Percentiles rank a stretch among this genome's conserved stretches.
phyloP scores from a whole-genome alignment of 2,113 vertebrate species.

The Todiramphus chloris region DNA sequence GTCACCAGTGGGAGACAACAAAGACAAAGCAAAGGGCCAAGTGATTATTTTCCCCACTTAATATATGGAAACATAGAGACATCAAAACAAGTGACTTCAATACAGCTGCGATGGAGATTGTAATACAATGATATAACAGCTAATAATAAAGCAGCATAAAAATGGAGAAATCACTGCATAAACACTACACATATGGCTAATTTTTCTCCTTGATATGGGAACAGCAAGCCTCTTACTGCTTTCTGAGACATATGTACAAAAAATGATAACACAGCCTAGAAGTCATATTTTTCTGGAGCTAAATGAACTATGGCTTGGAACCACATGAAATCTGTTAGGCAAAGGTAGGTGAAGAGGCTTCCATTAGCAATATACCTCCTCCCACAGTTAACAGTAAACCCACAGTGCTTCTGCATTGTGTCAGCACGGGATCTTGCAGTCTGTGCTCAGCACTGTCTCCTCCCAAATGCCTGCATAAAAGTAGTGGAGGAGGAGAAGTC shows the following conservation, averaged over 20 bases:
- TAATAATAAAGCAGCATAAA: background rate
- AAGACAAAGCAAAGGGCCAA: background rate
- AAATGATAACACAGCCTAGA: background rate
- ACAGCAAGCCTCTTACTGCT: background rate
- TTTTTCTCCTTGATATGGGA: background rate
- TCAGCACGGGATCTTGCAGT: background rate
- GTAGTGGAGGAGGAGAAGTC: background rate
- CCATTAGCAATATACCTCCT: background rate
- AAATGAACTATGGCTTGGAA: background rate
- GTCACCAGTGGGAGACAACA: background rate
- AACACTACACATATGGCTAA: background rate
- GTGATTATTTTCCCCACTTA: background rate
- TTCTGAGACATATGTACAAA: background rate
- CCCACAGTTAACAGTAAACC: background rate
- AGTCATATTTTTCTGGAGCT: background rate
- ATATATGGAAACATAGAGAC: background rate
- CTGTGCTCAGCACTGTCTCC: background rate
- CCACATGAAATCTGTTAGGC: background rate
- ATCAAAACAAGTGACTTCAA: background rate
- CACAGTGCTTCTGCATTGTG: background rate
- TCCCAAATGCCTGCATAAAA: background rate
- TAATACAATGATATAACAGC: background rate
- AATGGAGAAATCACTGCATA: background rate
- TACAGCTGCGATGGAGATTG: background rate
- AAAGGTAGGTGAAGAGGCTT: slow-evolving; percentile 4